Conservation (phyloP, 2,797 vertebrate genomes). For the Oophaga sylvatica region DNA sequence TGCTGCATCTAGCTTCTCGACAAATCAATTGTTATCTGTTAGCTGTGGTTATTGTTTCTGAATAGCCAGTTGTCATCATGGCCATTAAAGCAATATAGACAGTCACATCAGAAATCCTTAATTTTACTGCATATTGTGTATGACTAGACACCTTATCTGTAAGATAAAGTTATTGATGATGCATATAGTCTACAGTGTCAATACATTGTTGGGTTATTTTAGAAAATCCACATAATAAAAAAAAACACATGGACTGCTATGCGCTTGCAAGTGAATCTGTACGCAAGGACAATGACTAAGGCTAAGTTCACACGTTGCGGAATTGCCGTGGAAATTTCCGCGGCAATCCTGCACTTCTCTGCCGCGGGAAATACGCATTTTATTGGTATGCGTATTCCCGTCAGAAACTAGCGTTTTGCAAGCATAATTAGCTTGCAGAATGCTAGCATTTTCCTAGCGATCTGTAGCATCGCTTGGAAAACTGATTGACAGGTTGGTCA, state of each 20-base stretch:
- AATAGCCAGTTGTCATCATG: conserved; percentile 36
- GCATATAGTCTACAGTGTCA: background rate
- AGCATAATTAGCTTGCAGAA: too few species aligned
- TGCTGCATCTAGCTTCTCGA: conserved; percentile 18
- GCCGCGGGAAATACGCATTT: too few species aligned
- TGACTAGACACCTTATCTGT: conserved; percentile 13
- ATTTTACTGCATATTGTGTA: conserved; percentile 13
- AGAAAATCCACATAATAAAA: background rate
- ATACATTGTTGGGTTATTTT: background rate
- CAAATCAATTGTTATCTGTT: conserved; percentile 12
- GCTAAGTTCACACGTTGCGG: too few species aligned
- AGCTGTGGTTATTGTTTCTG: conserved; percentile 36
- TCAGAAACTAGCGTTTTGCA: too few species aligned
- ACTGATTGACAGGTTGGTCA: too few species aligned
- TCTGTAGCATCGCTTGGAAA: too few species aligned
- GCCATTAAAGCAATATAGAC: background rate
- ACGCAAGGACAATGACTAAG: conserved; percentile 7
- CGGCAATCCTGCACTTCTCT: too few species aligned
- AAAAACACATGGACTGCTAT: background rate
- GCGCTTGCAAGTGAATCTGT: background rate
- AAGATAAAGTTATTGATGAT: conserved; percentile 11
- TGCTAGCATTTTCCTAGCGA: too few species aligned
- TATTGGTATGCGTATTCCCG: too few species aligned
- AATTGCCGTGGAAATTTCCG: too few species aligned
- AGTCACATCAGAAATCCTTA: background rate